Evolutionary conservation across 1,140 invertebrate species (phyloP).

Genomic region (Drepana arcuata): DNA sequence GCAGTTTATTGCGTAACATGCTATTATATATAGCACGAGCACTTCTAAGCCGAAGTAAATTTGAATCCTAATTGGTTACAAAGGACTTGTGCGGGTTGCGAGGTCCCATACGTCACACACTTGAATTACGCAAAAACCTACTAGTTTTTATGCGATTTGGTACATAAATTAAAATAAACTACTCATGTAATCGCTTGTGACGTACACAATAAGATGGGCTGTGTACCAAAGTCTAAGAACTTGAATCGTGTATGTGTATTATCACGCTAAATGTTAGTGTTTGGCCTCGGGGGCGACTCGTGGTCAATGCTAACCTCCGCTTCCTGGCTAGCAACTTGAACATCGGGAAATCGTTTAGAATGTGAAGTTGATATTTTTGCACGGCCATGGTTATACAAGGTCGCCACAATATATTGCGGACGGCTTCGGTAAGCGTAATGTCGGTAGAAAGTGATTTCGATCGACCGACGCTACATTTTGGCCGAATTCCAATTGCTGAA

Average conservation of each 20-base stretch:
- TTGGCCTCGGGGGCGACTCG: conserved; percentile 44
- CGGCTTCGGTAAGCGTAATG: conserved; percentile 40
- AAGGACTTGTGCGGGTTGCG: no score
- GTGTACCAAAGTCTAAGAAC: no score
- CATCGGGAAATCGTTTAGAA: conserved; percentile 64
- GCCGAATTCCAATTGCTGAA: conserved; percentile 34
- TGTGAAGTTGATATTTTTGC: conserved; percentile 69
- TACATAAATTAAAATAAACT: no score
- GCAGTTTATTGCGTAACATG: no score
- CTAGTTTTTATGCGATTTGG: no score
- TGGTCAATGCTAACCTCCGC: conserved; percentile 47
- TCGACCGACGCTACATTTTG: conserved; percentile 38
- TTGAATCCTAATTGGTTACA: no score
- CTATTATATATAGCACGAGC: no score
- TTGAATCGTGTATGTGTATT: neutral
- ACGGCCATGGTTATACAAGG: conserved; percentile 61
- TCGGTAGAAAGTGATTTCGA: conserved; percentile 65
- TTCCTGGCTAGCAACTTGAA: conserved; percentile 64
- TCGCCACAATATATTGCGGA: conserved; percentile 44
- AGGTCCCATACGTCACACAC: no score
- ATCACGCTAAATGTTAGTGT: conserved; percentile 17
- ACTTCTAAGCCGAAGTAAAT: no score
- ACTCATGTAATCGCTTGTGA: no score
- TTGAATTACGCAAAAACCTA: no score
- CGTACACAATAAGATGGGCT: no score